Conservation (phyloP, 2,113 vertebrate genomes). For the Tauraco erythrolophus region DNA sequence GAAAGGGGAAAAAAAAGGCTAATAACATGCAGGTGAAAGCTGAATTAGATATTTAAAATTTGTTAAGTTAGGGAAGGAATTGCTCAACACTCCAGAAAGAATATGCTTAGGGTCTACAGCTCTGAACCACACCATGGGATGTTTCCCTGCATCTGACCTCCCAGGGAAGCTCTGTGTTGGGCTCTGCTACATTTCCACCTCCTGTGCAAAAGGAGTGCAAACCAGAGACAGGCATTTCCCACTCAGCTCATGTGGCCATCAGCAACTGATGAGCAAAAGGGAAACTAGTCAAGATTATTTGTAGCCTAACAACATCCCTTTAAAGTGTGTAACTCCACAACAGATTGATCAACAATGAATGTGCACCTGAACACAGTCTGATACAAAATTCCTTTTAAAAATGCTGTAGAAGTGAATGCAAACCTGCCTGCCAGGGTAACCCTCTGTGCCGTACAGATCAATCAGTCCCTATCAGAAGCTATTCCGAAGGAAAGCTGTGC, state of each 20-base stretch:
- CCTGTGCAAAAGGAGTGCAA: background rate
- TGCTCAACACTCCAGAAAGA: background rate
- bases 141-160: background rate
- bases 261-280: background rate
- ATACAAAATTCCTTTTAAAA: background rate
- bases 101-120: background rate
- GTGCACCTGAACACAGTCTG: background rate
- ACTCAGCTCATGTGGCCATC: background rate
- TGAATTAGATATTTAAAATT: background rate
- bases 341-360: background rate
- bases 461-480: background rate
- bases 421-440: background rate
- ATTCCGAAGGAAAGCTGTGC: background rate
- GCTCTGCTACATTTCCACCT: background rate
- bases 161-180: background rate
- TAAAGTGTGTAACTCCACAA: background rate
- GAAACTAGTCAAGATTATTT: background rate
- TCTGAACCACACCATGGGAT: background rate
- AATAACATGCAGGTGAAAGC: background rate
- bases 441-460: background rate
- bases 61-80: background rate
- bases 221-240: background rate
- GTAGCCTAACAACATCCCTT: background rate
- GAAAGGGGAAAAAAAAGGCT: background rate
- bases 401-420: background rate